These are phyloP conservation scores for Nothura maculosa DNA, from an alignment of 2,797 vertebrate genomes.

Conservation along the genomic window DNA sequence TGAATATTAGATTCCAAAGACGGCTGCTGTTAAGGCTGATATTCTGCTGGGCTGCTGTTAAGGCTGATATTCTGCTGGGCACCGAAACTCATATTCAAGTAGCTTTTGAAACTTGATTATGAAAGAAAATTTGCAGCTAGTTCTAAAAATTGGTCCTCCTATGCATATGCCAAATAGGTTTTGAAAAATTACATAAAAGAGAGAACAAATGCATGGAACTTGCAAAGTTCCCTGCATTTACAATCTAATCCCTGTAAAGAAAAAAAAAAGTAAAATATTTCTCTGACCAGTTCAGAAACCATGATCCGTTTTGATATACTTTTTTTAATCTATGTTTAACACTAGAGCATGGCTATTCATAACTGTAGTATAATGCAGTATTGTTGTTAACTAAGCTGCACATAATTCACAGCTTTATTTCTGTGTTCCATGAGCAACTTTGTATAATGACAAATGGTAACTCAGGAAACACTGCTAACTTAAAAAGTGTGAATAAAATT, in stretches of 20 bases:
- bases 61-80: background rate
- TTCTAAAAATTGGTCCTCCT: background rate
- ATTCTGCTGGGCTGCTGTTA: background rate
- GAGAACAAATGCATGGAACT: background rate
- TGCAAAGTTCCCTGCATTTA: too few relatives aligned
- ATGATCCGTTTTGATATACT: background rate
- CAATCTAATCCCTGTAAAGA: background rate
- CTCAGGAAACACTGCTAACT: constrained; percentile 8
- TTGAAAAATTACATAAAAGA: background rate
- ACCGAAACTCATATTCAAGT: background rate
- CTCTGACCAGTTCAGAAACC: background rate
- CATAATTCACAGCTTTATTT: background rate
- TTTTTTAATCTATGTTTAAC: background rate
- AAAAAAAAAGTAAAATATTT: background rate
- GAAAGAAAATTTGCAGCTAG: constrained; percentile 1
- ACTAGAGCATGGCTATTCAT: background rate
- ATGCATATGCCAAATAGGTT: background rate
- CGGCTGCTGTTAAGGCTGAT: background rate
- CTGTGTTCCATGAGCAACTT: constrained; percentile 37
- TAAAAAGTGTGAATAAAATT: background rate
- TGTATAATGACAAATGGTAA: constrained; percentile 5
- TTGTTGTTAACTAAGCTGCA: background rate
- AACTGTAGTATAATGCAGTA: background rate
- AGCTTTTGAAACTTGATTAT: background rate
- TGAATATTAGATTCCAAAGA: background rate